Evolutionary conservation across 1,140 invertebrate genomes (phyloP).

Genomic region (Drosophila eugracilis): DNA sequence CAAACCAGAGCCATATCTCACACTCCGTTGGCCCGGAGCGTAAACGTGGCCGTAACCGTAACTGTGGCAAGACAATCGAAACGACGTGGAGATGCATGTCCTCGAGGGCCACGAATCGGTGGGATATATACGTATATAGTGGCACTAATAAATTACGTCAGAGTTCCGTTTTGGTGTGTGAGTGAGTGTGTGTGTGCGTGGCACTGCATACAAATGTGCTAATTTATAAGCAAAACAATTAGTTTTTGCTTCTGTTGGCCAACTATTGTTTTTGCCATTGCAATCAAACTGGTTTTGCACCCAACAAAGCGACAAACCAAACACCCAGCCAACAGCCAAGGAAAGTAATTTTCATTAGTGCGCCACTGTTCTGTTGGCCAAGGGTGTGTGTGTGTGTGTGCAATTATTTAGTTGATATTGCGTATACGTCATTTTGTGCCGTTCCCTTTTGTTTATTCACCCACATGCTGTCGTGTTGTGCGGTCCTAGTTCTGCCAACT

Average conservation of each 20-base stretch:
- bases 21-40: slow-evolving; percentile 17
- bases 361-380: slow-evolving; percentile 10
- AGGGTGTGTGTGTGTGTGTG: slow-evolving; percentile 61
- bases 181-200: slow-evolving; percentile 50
- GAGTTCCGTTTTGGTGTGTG: slow-evolving; percentile 37
- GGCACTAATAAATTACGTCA: slow-evolving; percentile 74
- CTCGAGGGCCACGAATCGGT: slow-evolving; percentile 1
- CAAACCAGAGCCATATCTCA: slow-evolving; percentile 23
- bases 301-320: slow-evolving; percentile 24
- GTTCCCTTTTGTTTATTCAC: slow-evolving; percentile 39
- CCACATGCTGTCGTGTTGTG: slow-evolving; percentile 10
- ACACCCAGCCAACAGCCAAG: slow-evolving; percentile 36
- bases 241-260: slow-evolving; percentile 44
- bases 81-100: slow-evolving; percentile 30
- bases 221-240: slow-evolving; percentile 82
- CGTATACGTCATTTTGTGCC: slow-evolving; percentile 68
- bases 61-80: slow-evolving; percentile 37
- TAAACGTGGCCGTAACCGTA: slow-evolving; percentile 37
- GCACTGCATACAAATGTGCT: slow-evolving; percentile 78
- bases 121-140: slow-evolving; percentile 26
- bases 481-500: slow-evolving; percentile 8
- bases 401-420: slow-evolving; percentile 69
- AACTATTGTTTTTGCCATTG: slow-evolving; percentile 44
- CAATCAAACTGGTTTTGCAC: slow-evolving; percentile 59
- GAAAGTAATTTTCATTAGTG: slow-evolving; percentile 79